A percentile compares a stretch with the other conserved stretches of the same genome.
These are phyloP conservation scores for Typhlichthys eigenmanni DNA, from an alignment of 2,797 vertebrate genomes.

Conservation along the genomic window DNA sequence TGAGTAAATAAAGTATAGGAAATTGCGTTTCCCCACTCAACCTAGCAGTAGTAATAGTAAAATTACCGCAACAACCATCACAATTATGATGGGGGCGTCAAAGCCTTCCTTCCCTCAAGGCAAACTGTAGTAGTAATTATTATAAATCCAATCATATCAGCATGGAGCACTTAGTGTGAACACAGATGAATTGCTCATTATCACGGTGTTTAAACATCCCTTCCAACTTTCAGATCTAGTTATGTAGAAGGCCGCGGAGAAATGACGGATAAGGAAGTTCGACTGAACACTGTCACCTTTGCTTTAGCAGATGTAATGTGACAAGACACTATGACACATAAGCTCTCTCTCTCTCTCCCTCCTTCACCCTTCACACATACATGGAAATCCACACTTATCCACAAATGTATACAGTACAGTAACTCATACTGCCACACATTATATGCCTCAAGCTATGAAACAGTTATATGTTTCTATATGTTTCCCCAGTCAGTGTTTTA, in stretches of 20 bases:
- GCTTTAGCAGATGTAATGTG: slow-evolving; percentile 28
- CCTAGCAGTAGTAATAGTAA: too few relatives aligned
- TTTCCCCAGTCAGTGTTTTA: not conserved
- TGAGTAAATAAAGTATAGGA: too few relatives aligned
- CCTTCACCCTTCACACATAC: too few relatives aligned
- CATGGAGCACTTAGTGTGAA: slow-evolving; percentile 24
- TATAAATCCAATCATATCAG: slow-evolving; percentile 11
- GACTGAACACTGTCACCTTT: slow-evolving; percentile 35
- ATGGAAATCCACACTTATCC: not conserved
- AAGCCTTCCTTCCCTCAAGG: too few relatives aligned
- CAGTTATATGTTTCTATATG: too few relatives aligned
- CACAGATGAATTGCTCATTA: slow-evolving; percentile 41
- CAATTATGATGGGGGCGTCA: too few relatives aligned
- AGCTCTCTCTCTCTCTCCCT: not conserved
- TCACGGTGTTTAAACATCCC: slow-evolving; percentile 48
- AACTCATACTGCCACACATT: too few relatives aligned
- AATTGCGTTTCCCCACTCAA: too few relatives aligned
- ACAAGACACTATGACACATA: slow-evolving; percentile 43
- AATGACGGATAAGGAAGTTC: slow-evolving; percentile 43
- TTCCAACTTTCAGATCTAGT: slow-evolving; percentile 36
- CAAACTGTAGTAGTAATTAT: not conserved
- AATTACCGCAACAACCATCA: too few relatives aligned
- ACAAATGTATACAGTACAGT: not conserved
- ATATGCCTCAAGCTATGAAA: too few relatives aligned
- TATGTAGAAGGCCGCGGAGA: slow-evolving; percentile 32